A percentile compares a stretch with the other conserved stretches of the same genome.
Conservation (phyloP, 2,113 vertebrate species). For the Oreochromis spilurus region DNA sequence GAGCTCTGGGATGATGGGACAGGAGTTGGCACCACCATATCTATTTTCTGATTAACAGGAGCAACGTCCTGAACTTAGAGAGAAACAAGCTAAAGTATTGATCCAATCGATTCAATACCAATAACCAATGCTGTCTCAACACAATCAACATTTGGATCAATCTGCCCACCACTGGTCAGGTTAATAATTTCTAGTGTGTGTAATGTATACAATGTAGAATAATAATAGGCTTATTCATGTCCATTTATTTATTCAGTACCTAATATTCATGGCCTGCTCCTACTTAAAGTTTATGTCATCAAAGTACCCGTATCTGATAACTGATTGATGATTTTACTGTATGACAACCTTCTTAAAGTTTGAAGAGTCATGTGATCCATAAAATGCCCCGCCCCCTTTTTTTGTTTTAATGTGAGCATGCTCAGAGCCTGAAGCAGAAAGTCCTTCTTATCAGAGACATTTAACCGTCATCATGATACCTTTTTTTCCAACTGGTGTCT, state of each 20-base stretch:
- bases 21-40: too few species aligned
- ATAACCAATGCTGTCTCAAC: background rate
- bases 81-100: background rate
- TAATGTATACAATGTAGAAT: background rate
- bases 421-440: background rate
- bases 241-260: background rate
- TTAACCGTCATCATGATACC: fast-evolving
- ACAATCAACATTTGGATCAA: background rate
- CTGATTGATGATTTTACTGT: fast-evolving
- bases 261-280: background rate
- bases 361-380: background rate
- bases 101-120: background rate
- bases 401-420: background rate
- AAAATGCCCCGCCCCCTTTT: background rate
- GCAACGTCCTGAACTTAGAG: fast-evolving
- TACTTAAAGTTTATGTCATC: background rate
- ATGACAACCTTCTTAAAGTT: background rate
- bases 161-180: background rate
- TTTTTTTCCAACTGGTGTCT: background rate
- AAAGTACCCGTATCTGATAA: background rate
- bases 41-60: background rate
- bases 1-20: too few species aligned
- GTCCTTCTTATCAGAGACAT: background rate
- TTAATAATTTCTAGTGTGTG: background rate
- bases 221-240: fast-evolving